A percentile compares a stretch with the other conserved stretches of the same genome.
Conservation (phyloP, 2,797 vertebrate species). For the Hafferia zeledoni region DNA sequence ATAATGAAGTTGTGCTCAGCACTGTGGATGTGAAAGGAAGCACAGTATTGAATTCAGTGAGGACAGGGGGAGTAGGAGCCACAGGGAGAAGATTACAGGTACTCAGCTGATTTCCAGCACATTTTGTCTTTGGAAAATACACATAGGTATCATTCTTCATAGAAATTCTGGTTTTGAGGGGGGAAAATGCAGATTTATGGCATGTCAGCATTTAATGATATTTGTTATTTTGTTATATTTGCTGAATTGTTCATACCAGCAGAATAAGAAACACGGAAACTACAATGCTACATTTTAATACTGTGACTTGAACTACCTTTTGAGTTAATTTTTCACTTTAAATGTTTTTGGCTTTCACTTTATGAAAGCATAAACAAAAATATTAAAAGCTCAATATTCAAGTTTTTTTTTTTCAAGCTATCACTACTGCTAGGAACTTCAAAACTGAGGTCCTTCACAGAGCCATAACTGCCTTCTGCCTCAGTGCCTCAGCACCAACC, state of each 20-base stretch:
- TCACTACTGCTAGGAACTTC: background rate
- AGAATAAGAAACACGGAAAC: background rate
- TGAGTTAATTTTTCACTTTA: background rate
- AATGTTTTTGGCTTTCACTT: background rate
- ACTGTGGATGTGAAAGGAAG: background rate
- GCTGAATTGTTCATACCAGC: background rate
- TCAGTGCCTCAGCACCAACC: background rate
- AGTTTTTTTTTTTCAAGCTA: background rate
- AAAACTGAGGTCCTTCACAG: background rate
- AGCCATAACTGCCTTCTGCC: background rate
- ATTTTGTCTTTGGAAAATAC: background rate
- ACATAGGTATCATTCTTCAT: background rate
- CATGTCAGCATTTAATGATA: background rate
- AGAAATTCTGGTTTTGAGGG: background rate
- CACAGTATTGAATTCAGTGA: background rate
- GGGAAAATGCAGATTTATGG: background rate
- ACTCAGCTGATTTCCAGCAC: background rate
- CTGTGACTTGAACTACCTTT: background rate
- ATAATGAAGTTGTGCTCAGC: background rate
- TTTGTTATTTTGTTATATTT: background rate
- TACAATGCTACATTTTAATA: background rate
- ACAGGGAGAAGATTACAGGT: background rate
- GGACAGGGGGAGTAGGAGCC: background rate
- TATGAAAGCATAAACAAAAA: background rate
- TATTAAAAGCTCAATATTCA: background rate